Evolutionary conservation across 2,113 vertebrate genomes (phyloP).

Genomic region (Cavia porcellus): DNA sequence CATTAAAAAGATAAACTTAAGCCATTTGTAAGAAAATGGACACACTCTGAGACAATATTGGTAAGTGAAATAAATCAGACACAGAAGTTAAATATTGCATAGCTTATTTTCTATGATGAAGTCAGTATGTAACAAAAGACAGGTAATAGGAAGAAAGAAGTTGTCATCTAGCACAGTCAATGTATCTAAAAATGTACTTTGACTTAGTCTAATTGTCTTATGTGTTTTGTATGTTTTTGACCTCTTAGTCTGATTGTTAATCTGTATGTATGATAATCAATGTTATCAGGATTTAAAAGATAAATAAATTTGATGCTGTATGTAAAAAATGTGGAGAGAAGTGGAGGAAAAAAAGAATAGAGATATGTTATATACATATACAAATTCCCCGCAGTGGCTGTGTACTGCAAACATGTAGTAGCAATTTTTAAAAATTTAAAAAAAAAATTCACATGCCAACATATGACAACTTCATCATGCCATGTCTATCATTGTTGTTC

Average conservation of each 20-base stretch:
- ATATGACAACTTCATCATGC: slow-evolving; percentile 22
- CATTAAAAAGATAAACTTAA: neutral
- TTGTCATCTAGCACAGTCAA: neutral
- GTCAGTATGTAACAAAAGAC: neutral
- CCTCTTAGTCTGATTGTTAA: neutral
- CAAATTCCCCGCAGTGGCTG: neutral
- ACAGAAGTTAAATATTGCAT: neutral
- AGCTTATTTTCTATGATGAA: neutral
- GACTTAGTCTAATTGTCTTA: neutral
- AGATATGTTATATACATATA: neutral
- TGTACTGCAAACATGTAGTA: neutral
- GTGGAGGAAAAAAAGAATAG: neutral
- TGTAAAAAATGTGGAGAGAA: neutral
- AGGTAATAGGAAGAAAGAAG: neutral
- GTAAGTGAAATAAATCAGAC: neutral
- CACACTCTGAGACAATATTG: neutral
- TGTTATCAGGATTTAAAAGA: neutral
- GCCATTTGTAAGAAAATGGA: neutral
- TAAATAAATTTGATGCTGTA: neutral
- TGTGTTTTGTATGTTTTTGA: neutral
- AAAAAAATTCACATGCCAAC: neutral
- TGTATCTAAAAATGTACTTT: neutral
- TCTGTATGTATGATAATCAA: neutral
- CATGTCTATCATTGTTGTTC: neutral
- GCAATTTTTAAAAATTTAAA: neutral